Conservation (phyloP, 64 coral and sea anemone genomes). For the Orbicella faveolata region DNA sequence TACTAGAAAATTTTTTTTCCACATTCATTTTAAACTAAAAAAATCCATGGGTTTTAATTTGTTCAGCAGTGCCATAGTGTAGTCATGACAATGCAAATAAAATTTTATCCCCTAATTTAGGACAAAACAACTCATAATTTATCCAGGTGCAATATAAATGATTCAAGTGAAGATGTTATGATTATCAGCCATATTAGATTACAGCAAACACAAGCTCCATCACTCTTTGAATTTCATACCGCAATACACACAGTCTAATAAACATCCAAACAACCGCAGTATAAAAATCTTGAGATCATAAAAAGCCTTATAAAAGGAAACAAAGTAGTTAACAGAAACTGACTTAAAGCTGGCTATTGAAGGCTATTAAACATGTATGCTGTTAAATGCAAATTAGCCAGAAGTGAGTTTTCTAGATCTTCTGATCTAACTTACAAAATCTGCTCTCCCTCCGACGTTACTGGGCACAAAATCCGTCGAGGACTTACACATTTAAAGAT, state of each 20-base stretch:
- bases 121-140: background rate
- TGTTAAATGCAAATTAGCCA: background rate
- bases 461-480: too few relatives aligned
- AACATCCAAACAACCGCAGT: background rate
- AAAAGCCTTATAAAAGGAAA: background rate
- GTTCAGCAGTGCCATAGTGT: background rate
- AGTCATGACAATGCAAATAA: conserved; percentile 10
- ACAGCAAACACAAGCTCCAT: background rate
- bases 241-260: conserved; percentile 6
- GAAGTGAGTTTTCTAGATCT: background rate
- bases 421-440: too few relatives aligned
- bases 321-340: background rate
- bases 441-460: too few relatives aligned
- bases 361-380: background rate
- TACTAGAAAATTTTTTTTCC: background rate
- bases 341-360: background rate
- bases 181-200: background rate
- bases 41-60: background rate
- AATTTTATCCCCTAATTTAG: background rate
- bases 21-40: too few relatives aligned
- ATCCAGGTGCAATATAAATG: background rate
- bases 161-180: background rate
- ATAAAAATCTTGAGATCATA: background rate
- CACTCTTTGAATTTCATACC: background rate
- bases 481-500: too few relatives aligned